Conservation (phyloP, 2,113 vertebrate species). For the Camelus dromedarius region DNA sequence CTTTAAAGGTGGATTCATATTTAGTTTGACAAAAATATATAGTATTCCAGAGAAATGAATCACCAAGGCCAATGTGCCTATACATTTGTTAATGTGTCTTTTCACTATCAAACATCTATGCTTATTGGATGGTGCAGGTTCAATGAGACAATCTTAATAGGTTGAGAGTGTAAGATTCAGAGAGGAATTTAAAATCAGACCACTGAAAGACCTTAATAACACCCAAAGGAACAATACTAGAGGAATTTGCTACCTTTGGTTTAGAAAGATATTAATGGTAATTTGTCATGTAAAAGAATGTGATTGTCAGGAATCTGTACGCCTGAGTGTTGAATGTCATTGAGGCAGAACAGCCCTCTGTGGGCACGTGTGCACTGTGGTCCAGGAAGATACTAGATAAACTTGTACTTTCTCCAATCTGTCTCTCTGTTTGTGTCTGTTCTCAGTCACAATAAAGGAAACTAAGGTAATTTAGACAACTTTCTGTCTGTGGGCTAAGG, state of each 20-base stretch:
- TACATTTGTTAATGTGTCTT: not conserved
- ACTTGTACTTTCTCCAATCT: not conserved
- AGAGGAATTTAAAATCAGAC: not conserved
- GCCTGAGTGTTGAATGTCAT: not conserved
- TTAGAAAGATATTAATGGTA: conserved; percentile 8
- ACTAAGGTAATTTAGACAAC: not conserved
- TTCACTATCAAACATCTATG: not conserved
- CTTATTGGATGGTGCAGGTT: not conserved
- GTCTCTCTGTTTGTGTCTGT: not conserved
- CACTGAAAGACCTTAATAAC: not conserved
- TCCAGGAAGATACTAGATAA: not conserved
- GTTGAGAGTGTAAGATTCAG: not conserved
- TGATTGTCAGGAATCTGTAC: not conserved
- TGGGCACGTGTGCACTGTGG: not conserved
- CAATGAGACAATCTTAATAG: not conserved
- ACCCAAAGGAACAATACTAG: not conserved
- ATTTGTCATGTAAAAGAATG: not conserved
- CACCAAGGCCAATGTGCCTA: not conserved
- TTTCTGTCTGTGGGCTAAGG: not conserved
- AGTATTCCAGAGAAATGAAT: not conserved
- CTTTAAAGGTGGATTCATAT: not conserved
- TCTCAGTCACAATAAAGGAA: not conserved
- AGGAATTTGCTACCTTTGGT: not conserved
- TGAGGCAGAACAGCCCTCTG: not conserved
- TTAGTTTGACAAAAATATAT: not conserved